Evolutionary conservation across 2,797 vertebrate genomes (phyloP).

Genomic region (Spea hammondii): DNA sequence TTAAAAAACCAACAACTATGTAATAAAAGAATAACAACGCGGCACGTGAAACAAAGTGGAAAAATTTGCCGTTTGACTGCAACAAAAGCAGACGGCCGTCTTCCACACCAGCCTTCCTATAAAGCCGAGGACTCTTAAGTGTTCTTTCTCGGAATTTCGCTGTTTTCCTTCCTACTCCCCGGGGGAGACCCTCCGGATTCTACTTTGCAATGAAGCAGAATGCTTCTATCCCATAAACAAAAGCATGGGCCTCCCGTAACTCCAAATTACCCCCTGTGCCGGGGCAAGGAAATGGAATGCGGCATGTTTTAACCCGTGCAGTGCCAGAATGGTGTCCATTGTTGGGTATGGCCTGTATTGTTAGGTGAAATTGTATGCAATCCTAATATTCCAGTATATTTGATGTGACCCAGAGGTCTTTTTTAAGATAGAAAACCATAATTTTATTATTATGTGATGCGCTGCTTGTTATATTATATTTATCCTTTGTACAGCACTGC

Average conservation of each 20-base stretch:
- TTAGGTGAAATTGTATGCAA: too few relatives aligned
- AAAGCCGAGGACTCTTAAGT: background rate
- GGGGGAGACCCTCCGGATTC: slow-evolving; percentile 2
- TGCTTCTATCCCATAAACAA: background rate
- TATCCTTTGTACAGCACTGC: too few relatives aligned
- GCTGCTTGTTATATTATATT: too few relatives aligned
- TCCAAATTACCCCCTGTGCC: background rate
- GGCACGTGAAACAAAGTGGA: background rate
- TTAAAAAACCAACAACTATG: background rate
- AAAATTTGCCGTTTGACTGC: background rate
- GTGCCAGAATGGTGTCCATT: too few relatives aligned
- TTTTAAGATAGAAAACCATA: too few relatives aligned
- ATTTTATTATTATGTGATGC: too few relatives aligned
- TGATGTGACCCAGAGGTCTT: too few relatives aligned
- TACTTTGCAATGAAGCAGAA: background rate
- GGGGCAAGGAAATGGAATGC: background rate
- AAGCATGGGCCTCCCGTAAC: background rate
- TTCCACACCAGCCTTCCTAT: background rate
- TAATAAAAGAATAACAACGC: background rate
- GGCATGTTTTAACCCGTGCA: background rate
- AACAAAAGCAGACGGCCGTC: background rate
- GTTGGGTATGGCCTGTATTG: too few relatives aligned
- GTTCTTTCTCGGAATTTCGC: slow-evolving; percentile 8
- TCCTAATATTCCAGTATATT: too few relatives aligned
- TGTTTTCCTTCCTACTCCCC: slow-evolving; percentile 5